Conservation (phyloP, 1,140 invertebrate genomes). For the Pachyrhynchus sulphureomaculatus region DNA sequence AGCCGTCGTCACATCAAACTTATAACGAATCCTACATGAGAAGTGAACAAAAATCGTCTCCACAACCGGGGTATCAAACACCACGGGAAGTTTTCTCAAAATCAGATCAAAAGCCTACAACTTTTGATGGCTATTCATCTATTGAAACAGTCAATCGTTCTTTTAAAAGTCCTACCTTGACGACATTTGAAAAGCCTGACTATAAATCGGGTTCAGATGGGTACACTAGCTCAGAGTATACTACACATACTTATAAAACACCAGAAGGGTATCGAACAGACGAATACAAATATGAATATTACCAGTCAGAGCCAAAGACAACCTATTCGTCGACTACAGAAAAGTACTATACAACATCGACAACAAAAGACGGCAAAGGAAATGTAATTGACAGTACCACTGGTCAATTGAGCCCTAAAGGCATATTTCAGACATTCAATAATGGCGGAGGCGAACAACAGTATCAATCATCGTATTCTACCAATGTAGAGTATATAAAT, state of each 20-base stretch:
- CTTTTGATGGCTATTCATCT: neutral
- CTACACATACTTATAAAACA: conserved; percentile 45
- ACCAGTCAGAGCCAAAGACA: conserved; percentile 39
- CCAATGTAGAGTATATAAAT: conserved; percentile 52
- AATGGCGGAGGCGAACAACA: conserved; percentile 42
- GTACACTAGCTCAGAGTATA: conserved; percentile 44
- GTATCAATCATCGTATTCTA: conserved; percentile 39
- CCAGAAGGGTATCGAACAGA: conserved; percentile 48
- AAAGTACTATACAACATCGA: conserved; percentile 53
- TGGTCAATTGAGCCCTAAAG: conserved; percentile 25
- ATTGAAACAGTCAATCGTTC: neutral
- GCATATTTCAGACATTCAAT: conserved; percentile 41
- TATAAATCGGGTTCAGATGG: conserved; percentile 27
- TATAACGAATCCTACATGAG: neutral
- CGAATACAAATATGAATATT: conserved; percentile 46
- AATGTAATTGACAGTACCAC: neutral
- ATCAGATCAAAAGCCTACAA: neutral
- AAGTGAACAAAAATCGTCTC: conserved; percentile 4
- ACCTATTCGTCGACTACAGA: conserved; percentile 52
- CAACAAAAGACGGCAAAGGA: conserved; percentile 31
- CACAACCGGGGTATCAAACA: neutral
- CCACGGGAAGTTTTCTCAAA: neutral
- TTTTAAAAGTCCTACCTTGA: conserved; percentile 4
- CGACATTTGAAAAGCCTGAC: neutral
- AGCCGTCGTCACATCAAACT: neutral